Percentiles rank a stretch among this genome's conserved stretches.
phyloP scores from a whole-genome alignment of 2,888 invertebrate genomes.

The Trypoxylon attenuatum region DNA sequence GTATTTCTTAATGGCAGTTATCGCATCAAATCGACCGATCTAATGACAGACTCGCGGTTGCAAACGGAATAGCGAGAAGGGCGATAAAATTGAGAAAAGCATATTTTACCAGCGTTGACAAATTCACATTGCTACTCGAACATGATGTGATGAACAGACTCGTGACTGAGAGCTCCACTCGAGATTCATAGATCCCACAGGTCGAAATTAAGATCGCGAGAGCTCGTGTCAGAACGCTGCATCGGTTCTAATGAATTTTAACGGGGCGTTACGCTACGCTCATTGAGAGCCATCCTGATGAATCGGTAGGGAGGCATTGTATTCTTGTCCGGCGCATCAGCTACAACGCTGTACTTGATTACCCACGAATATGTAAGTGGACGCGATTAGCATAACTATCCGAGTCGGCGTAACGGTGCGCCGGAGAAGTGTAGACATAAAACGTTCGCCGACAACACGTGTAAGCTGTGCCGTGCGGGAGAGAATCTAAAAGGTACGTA shows the following conservation, averaged over 20 bases:
- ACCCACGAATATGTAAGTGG: constrained; percentile 29
- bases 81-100: constrained; percentile 22
- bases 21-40: constrained; percentile 51
- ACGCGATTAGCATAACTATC: constrained; percentile 69
- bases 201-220: constrained; percentile 52
- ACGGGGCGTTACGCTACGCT: constrained; percentile 65
- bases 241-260: constrained; percentile 59
- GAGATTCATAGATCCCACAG: not conserved
- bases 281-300: constrained; percentile 61
- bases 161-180: no score
- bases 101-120: constrained; percentile 6
- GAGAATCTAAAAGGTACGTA: constrained; percentile 28
- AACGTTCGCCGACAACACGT: constrained; percentile 48
- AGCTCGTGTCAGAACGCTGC: constrained; percentile 13
- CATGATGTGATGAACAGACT: not conserved
- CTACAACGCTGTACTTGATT: constrained; percentile 22
- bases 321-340: constrained; percentile 46
- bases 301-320: constrained; percentile 65
- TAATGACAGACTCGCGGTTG: constrained; percentile 45
- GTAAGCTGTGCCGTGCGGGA: constrained; percentile 39
- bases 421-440: constrained; percentile 43
- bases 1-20: constrained; percentile 66
- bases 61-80: constrained; percentile 1
- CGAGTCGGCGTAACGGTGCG: constrained; percentile 30
- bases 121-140: not conserved